Percentiles rank a stretch among this genome's conserved stretches.
Evolutionary conservation across 2,888 invertebrate species (phyloP).

Genomic region (Baccha elongata): DNA sequence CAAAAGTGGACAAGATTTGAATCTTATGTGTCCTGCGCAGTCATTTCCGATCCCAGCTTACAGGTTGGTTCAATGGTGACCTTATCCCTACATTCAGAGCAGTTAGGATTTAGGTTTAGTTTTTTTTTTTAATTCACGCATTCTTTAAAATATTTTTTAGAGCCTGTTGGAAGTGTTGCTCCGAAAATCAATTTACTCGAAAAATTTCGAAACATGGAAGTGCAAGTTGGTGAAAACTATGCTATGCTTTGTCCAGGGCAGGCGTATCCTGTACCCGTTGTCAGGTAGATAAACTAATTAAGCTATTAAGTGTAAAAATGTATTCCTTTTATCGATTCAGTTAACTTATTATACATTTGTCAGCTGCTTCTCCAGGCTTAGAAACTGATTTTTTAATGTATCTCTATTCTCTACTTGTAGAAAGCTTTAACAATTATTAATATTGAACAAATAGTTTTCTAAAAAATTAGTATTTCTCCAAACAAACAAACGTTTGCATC

Average conservation of each 20-base stretch:
- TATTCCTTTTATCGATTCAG: too few relatives aligned
- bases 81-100: conserved; percentile 76
- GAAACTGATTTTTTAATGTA: too few relatives aligned
- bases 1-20: conserved; percentile 82
- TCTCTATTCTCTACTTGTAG: too few relatives aligned
- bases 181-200: conserved; percentile 88
- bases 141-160: conserved; percentile 78
- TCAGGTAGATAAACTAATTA: conserved; percentile 76
- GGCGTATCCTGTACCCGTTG: conserved; percentile 87
- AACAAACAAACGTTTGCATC: too few relatives aligned
- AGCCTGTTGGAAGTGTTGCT: conserved; percentile 84
- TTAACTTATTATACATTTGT: too few relatives aligned
- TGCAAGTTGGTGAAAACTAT: conserved; percentile 83
- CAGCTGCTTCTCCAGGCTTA: too few relatives aligned
- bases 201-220: conserved; percentile 84
- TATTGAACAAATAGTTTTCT: too few relatives aligned
- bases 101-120: conserved; percentile 42
- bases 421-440: too few relatives aligned
- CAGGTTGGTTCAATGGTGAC: conserved; percentile 84
- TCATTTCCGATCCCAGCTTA: conserved; percentile 89
- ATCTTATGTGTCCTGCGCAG: conserved; percentile 89
- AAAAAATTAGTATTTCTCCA: too few relatives aligned
- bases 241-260: conserved; percentile 89
- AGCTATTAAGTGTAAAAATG: too few relatives aligned
- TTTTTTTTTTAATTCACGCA: not conserved